phyloP scores from a whole-genome alignment of 2,888 invertebrate species.

The Lacanobia oleracea region DNA sequence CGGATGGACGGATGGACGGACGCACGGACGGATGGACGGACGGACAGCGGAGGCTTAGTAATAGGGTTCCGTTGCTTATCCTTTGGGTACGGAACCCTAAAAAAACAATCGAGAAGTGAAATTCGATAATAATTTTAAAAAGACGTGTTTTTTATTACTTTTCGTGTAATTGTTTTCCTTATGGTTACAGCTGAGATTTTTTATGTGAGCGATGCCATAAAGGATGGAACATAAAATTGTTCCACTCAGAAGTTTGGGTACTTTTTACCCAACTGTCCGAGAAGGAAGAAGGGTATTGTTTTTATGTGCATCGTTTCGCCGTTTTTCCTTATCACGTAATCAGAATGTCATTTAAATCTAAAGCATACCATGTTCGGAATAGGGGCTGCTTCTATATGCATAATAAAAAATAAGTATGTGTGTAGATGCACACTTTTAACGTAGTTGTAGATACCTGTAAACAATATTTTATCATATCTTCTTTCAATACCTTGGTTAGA shows the following conservation, averaged over 20 bases:
- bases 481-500: no score
- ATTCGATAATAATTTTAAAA: slow-evolving; percentile 6
- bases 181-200: slow-evolving; percentile 26
- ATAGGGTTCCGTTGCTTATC: no score
- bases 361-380: slow-evolving; percentile 14
- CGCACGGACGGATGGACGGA: no score
- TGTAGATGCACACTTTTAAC: neutral
- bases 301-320: neutral
- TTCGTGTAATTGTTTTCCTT: slow-evolving; percentile 17
- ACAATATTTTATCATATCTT: no score
- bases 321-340: slow-evolving; percentile 37
- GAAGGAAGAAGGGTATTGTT: neutral
- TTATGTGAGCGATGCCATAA: neutral
- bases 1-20: no score
- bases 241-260: neutral
- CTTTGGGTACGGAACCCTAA: no score
- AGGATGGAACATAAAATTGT: slow-evolving; percentile 12
- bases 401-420: neutral
- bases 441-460: no score
- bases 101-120: neutral
- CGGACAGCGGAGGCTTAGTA: no score
- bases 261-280: neutral
- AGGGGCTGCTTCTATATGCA: neutral
- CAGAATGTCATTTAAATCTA: slow-evolving; percentile 32
- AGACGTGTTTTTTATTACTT: neutral